A percentile compares a stretch with the other conserved stretches of the same genome.
Evolutionary conservation across 2,113 vertebrate genomes (phyloP).

Genomic region (Hyla sarda): DNA sequence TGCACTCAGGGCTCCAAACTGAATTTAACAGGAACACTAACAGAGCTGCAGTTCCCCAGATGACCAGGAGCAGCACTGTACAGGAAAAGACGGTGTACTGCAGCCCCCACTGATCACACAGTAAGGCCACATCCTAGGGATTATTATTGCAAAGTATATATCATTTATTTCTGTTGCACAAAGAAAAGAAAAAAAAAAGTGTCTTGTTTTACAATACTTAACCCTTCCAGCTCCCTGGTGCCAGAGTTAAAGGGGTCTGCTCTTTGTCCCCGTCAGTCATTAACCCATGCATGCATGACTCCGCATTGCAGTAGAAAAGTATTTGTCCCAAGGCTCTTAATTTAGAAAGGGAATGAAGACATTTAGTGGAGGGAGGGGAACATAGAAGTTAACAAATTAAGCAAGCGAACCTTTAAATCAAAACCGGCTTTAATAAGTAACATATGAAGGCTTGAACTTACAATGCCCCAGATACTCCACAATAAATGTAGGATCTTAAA

Average conservation of each 20-base stretch:
- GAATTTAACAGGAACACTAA: too few relatives aligned
- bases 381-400: constrained; percentile 43
- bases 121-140: background rate
- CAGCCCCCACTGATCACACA: too few relatives aligned
- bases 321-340: constrained; percentile 3
- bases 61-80: too few relatives aligned
- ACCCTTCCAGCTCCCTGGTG: background rate
- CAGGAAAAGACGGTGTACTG: too few relatives aligned
- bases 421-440: constrained; percentile 44
- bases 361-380: constrained; percentile 3
- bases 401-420: constrained; percentile 47
- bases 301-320: constrained; percentile 10
- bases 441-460: constrained; percentile 51
- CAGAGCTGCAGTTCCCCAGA: too few relatives aligned
- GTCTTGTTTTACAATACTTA: background rate
- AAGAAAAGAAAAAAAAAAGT: too few relatives aligned
- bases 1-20: constrained; percentile 36
- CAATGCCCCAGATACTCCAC: constrained; percentile 34
- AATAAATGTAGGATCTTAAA: constrained; percentile 35
- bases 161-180: background rate
- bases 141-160: background rate
- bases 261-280: background rate
- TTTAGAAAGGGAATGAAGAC: constrained; percentile 11
- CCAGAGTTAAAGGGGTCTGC: too few relatives aligned
- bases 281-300: constrained; percentile 13